phyloP scores from a whole-genome alignment of 2,888 invertebrate genomes.

The Boloria euphrosyne region DNA sequence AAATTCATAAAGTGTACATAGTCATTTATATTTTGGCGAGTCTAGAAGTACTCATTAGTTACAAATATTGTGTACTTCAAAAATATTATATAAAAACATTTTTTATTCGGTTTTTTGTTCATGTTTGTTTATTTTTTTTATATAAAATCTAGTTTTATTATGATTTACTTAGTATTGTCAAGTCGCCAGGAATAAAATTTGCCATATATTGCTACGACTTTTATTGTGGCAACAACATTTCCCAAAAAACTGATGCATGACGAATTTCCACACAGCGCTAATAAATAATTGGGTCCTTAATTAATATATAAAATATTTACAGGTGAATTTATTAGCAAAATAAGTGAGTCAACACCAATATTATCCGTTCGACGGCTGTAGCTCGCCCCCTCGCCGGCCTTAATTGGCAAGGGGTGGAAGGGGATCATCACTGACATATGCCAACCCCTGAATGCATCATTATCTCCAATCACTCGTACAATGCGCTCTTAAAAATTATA shows the following conservation, averaged over 20 bases:
- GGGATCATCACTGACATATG: constrained; percentile 66
- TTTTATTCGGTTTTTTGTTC: not conserved
- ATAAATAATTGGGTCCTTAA: not conserved
- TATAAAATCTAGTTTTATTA: too few species aligned
- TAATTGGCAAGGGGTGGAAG: constrained; percentile 59
- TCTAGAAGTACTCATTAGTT: not conserved
- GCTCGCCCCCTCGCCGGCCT: constrained; percentile 36
- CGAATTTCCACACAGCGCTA: not conserved
- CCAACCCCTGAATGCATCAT: constrained; percentile 55
- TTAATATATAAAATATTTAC: constrained; percentile 1
- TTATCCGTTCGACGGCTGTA: constrained; percentile 40
- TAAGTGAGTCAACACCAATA: constrained; percentile 45
- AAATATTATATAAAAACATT: not conserved
- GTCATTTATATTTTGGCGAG: constrained; percentile 13
- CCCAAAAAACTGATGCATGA: not conserved
- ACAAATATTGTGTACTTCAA: constrained; percentile 9
- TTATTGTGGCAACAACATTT: too few species aligned
- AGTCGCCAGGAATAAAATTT: too few species aligned
- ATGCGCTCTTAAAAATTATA: constrained; percentile 52
- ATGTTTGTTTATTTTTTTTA: too few species aligned
- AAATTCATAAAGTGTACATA: constrained; percentile 15
- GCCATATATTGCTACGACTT: too few species aligned
- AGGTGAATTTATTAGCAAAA: constrained; percentile 29
- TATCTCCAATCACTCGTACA: constrained; percentile 63
- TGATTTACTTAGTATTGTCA: too few species aligned